Conservation (phyloP, 2,888 invertebrate genomes). For the Drosophila suboccidentalis region DNA sequence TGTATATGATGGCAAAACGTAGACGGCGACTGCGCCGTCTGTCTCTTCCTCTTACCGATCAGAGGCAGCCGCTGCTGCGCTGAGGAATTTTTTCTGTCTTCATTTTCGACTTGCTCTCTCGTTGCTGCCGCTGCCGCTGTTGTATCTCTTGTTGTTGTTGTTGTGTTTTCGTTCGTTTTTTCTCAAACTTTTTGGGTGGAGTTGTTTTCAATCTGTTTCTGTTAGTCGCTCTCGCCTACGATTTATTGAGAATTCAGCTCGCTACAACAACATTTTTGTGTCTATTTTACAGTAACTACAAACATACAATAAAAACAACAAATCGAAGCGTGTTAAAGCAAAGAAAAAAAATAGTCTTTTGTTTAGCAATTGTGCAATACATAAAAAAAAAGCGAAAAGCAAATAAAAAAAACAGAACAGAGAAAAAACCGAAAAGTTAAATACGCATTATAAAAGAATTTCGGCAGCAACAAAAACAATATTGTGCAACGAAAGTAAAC, state of each 20-base stretch:
- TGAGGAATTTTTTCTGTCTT: constrained; percentile 77
- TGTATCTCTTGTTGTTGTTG: constrained; percentile 42
- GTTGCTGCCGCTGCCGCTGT: constrained; percentile 14
- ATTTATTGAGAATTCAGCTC: constrained; percentile 40
- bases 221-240: constrained; percentile 43
- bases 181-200: constrained; percentile 72
- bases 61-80: constrained; percentile 54
- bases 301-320: constrained; percentile 33
- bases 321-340: constrained; percentile 36
- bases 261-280: constrained; percentile 45
- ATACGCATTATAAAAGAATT: constrained; percentile 53
- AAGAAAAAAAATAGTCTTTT: constrained; percentile 42
- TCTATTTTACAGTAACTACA: constrained; percentile 55
- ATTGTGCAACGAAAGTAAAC: constrained; percentile 61
- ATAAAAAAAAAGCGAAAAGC: constrained; percentile 39
- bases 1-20: constrained; percentile 49
- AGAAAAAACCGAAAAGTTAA: constrained; percentile 53
- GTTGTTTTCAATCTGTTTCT: constrained; percentile 73
- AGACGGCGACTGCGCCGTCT: constrained; percentile 54
- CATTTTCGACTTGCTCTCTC: constrained; percentile 60
- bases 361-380: constrained; percentile 72
- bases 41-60: constrained; percentile 53
- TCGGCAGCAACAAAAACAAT: constrained; percentile 37
- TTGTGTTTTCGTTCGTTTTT: constrained; percentile 50
- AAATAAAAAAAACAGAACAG: constrained; percentile 41